phyloP scores from a whole-genome alignment of 2,113 vertebrate genomes.

The Lontra canadensis region DNA sequence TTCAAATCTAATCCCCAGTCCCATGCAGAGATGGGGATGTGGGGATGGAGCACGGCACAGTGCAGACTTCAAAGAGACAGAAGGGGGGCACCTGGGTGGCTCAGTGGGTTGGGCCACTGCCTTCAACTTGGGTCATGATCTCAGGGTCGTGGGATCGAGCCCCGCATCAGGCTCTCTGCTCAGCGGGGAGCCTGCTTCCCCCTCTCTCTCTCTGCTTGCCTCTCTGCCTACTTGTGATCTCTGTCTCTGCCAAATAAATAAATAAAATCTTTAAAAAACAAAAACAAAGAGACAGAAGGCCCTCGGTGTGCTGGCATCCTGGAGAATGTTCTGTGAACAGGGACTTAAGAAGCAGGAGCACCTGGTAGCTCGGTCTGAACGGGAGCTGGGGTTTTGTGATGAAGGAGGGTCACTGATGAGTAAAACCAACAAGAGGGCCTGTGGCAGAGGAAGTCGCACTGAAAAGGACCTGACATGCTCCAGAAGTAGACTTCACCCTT shows the following conservation, averaged over 20 bases:
- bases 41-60: accelerated
- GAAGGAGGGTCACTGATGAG: neutral
- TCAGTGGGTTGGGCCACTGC: no score
- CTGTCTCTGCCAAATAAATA: no score
- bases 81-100: neutral
- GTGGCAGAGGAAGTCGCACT: neutral
- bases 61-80: accelerated
- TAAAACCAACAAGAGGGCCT: neutral
- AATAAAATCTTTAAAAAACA: no score
- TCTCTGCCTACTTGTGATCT: no score
- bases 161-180: no score
- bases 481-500: neutral
- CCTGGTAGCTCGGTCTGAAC: neutral
- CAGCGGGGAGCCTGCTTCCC: no score
- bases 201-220: no score
- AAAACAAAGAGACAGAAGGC: neutral
- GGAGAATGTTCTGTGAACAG: neutral
- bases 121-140: no score
- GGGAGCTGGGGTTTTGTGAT: neutral
- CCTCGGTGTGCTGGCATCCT: neutral
- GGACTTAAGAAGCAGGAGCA: neutral
- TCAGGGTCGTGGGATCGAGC: no score
- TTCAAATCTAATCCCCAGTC: neutral
- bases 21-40: neutral
- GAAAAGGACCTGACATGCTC: neutral